These are phyloP conservation scores for Hylaeus volcanicus DNA, from an alignment of 1,140 invertebrate genomes.

Conservation along the genomic window DNA sequence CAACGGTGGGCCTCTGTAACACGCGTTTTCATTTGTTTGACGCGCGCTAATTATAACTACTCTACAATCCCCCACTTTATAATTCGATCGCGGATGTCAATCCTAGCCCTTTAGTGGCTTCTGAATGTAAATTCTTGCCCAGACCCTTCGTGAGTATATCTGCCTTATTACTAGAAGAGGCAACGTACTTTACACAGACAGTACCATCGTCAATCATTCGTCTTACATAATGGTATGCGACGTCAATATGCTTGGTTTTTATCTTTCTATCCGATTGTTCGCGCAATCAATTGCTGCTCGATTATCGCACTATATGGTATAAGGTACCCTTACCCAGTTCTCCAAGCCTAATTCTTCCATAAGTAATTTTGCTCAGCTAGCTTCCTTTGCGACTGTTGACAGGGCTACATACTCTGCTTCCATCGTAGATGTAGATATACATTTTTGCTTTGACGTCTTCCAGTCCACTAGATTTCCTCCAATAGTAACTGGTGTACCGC, in stretches of 20 bases:
- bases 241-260: conserved; percentile 9
- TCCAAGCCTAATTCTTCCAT: not conserved
- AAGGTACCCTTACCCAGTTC: not conserved
- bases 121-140: not conserved
- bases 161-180: not conserved
- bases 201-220: not conserved
- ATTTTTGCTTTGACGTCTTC: not conserved
- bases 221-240: conserved; percentile 3
- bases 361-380: not conserved
- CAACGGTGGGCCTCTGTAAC: too few species aligned
- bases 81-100: not conserved
- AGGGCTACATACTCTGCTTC: conserved; percentile 19
- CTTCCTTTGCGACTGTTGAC: conserved; percentile 1
- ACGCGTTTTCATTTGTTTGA: too few species aligned
- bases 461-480: not conserved
- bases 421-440: conserved; percentile 2
- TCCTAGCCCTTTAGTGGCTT: not conserved
- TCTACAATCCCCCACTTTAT: conserved; percentile 3
- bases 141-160: not conserved
- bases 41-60: not conserved
- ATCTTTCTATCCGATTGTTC: not conserved
- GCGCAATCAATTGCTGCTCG: conserved; percentile 14
- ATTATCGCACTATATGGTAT: not conserved
- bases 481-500: not conserved
- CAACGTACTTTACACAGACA: not conserved